Evolutionary conservation across 1,140 invertebrate genomes (phyloP), one percentile per base, ranked within the genome.

Genomic region (Anastrepha obliqua): DNA sequence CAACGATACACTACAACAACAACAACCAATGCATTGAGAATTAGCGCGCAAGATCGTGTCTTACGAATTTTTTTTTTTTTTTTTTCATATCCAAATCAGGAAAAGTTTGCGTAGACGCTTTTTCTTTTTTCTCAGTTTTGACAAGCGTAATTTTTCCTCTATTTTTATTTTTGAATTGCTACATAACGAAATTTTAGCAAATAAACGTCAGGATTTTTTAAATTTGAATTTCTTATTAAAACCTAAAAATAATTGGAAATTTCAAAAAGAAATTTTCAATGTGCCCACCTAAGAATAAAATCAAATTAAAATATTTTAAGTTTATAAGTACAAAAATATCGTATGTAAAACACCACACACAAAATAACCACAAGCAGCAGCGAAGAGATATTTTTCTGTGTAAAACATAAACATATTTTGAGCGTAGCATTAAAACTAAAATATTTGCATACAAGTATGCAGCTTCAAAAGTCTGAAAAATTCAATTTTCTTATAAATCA

Each of bases 401-500:
- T n/a, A n/a, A 81, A 47, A 55, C 44, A 55, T 55, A 81, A 55
- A 81, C 7, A 8, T 55, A 55, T 81, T 55, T 81, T 81, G 74
- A 55, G 74, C 47, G 55, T 81, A 81, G 74, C 67, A 81, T 81
- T 81, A 81, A 29, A 51, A 81, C 17, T 29, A 20, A 70, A 7
- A 67, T n/a, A 74, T 17, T 74, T 81, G 74, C 74, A 81, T 81
- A 81, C 74, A 51, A 55, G 47, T 81, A 55, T 81, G 74, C 74
- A 55, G 74, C 47, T 58, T 81, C 17, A 55, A 81, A 74, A 81
- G 74, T 81, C 74, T 81, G 74, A 81, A 81, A 81, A 81, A 81
- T 81, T 81, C 17, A 81, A 81, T 81, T 81, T 81, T 55, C 44
- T 55, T 81, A 81, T n/a, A 20, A 81, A 55, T 81, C 51, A 55